A percentile compares a stretch with the other conserved stretches of the same genome.
Evolutionary conservation across 2,113 vertebrate genomes (phyloP).

Genomic region (Ornithorhynchus anatinus): DNA sequence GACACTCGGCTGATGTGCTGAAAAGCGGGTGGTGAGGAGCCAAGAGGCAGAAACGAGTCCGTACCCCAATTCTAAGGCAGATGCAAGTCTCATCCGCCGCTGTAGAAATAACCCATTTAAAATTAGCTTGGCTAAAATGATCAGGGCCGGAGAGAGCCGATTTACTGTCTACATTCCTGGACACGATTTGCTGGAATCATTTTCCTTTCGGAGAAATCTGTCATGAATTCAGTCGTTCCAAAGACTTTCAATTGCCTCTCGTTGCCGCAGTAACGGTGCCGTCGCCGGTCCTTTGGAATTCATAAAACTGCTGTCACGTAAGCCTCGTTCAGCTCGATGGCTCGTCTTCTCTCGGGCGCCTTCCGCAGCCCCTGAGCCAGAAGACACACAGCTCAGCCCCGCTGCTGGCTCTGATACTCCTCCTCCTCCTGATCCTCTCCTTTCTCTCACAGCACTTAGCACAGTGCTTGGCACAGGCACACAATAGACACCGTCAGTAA

Average conservation of each 20-base stretch:
- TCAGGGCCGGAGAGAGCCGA: conserved; percentile 1
- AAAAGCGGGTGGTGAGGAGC: not conserved
- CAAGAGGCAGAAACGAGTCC: not conserved
- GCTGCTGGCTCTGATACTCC: no score
- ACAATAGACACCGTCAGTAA: no score
- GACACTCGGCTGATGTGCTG: conserved; percentile 16
- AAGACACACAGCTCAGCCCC: no score
- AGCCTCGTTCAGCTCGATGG: not conserved
- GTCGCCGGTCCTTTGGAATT: not conserved
- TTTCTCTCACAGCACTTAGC: no score
- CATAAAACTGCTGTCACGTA: not conserved
- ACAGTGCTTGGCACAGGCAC: no score
- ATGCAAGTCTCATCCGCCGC: conserved; percentile 1
- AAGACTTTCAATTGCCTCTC: not conserved
- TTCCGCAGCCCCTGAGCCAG: not conserved
- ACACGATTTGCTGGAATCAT: conserved; percentile 1
- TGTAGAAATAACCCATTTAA: conserved; percentile 44
- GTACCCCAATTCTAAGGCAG: not conserved
- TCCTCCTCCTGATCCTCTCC: no score
- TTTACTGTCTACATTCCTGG: conserved; percentile 17
- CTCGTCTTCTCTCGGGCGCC: not conserved
- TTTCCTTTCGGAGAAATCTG: conserved; percentile 19
- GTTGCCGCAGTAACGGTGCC: not conserved
- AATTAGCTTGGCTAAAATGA: conserved; percentile 49
- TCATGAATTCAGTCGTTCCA: not conserved